Evolutionary conservation across 2,888 invertebrate genomes (phyloP), one percentile per base, ranked within the genome.

Genomic region (Automeris io): DNA sequence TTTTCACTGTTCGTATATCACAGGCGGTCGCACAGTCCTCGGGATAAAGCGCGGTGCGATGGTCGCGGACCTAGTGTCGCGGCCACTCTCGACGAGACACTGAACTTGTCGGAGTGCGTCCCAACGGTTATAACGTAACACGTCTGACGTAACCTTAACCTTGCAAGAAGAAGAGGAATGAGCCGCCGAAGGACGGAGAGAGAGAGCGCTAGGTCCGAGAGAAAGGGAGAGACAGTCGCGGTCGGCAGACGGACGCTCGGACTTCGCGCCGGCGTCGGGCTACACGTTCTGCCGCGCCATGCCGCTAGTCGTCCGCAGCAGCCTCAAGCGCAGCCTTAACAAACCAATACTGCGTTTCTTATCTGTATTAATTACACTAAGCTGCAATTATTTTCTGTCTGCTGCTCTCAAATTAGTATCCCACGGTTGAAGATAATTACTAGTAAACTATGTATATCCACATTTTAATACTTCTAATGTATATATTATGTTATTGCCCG

Each of bases 111-210:
- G 67, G 69, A 75, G 79, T 74, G 81, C 79, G 82, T 78, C 83
- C 79, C 86, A 82, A 83, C 86, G 85, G 86, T 86, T 86, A 86
- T 86, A 86, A 86, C 86, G 85, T 86, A 86, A 86, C 86, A 86
- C 76, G 82, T 83, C 86, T 86, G 86, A 86, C 86, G 86, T 86
- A 86, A 86, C 86, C 86, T 86, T 86, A 86, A 86, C 86, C 86
- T 86, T 86, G 86, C 86, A 81, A 83, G 86, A 86, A 85, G 83
- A 82, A 85, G 86, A 82, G 85, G 83, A 83, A 82, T 79, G 70
- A 78, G 66, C 79, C 65, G 70, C 71, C 82, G 82, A 86, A 83
- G 85, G 83, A 83, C 83, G 82, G 86, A 83, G 75, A 79, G 82
- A 85, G 83, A 86, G 77, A 65, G 82, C 83, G 61, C 82, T 81